These are phyloP conservation scores for Petrolisthes manimaculis DNA, from an alignment of 2,888 invertebrate species.

Conservation along the genomic window DNA sequence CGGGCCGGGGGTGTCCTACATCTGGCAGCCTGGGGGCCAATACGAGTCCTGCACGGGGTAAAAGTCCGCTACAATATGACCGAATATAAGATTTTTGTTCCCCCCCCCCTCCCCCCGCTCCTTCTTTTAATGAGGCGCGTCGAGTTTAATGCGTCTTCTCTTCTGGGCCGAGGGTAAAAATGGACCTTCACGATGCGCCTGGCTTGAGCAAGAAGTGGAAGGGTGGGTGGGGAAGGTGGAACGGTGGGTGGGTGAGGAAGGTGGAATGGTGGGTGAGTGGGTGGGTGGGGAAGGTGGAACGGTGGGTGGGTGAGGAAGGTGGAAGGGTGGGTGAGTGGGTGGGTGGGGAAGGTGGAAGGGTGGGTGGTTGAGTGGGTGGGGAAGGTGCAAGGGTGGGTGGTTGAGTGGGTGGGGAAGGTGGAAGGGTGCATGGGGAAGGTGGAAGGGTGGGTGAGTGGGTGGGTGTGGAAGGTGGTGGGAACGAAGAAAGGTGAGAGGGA, in stretches of 20 bases:
- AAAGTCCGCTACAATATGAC: slow-evolving; percentile 58
- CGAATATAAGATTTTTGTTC: slow-evolving; percentile 56
- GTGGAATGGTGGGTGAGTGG: neutral
- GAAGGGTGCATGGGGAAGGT: neutral
- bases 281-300: neutral
- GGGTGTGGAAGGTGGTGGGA: neutral
- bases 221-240: slow-evolving; percentile 21
- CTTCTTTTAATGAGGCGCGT: slow-evolving; percentile 58
- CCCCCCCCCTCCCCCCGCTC: too few relatives aligned
- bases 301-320: neutral
- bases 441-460: too few relatives aligned
- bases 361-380: neutral
- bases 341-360: neutral
- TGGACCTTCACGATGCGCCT: slow-evolving; percentile 48
- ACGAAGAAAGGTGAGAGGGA: neutral
- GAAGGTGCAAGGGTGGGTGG: neutral
- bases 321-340: neutral
- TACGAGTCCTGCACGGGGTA: slow-evolving; percentile 48
- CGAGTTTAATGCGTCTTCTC: slow-evolving; percentile 62
- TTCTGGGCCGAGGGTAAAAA: slow-evolving; percentile 44
- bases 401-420: neutral
- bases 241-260: neutral
- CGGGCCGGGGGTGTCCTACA: slow-evolving; percentile 39
- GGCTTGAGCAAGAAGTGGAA: slow-evolving; percentile 46
- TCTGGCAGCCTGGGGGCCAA: slow-evolving; percentile 53